These are phyloP conservation scores for Bubo scandiacus DNA, from an alignment of 2,113 vertebrate species.

Conservation along the genomic window DNA sequence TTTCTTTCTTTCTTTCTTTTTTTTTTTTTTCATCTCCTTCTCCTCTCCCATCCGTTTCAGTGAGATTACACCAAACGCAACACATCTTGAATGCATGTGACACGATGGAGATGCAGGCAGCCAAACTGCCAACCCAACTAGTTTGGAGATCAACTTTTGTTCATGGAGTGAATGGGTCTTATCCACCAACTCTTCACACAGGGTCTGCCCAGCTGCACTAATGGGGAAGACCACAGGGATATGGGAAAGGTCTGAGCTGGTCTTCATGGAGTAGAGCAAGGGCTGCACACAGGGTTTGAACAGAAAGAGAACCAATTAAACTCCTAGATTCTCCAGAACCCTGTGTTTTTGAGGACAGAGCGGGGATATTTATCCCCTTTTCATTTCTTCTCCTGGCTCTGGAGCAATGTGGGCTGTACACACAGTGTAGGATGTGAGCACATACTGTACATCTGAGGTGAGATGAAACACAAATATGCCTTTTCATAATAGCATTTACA, in stretches of 20 bases:
- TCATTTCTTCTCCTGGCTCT: slow-evolving; percentile 26
- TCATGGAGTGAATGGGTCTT: accelerated
- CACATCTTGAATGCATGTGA: background rate
- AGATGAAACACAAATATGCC: slow-evolving; percentile 77
- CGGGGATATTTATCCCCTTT: background rate
- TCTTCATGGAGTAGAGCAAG: background rate
- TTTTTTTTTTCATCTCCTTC: background rate
- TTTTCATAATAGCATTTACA: slow-evolving; percentile 83
- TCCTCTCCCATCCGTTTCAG: background rate
- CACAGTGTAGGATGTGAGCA: slow-evolving; percentile 53
- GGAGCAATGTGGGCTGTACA: slow-evolving; percentile 47
- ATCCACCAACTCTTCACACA: accelerated
- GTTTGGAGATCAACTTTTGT: background rate
- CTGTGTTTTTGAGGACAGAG: background rate
- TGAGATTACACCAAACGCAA: background rate
- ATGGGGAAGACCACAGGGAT: background rate
- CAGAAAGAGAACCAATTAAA: background rate
- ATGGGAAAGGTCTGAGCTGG: background rate
- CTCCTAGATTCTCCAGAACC: background rate
- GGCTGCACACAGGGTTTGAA: background rate
- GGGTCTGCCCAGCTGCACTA: background rate
- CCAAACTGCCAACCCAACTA: background rate
- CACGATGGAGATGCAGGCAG: accelerated
- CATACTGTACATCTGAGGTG: slow-evolving; percentile 75
- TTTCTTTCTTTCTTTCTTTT: background rate